phyloP scores from a whole-genome alignment of 2,888 invertebrate genomes.

The Epistrophella euchroma region DNA sequence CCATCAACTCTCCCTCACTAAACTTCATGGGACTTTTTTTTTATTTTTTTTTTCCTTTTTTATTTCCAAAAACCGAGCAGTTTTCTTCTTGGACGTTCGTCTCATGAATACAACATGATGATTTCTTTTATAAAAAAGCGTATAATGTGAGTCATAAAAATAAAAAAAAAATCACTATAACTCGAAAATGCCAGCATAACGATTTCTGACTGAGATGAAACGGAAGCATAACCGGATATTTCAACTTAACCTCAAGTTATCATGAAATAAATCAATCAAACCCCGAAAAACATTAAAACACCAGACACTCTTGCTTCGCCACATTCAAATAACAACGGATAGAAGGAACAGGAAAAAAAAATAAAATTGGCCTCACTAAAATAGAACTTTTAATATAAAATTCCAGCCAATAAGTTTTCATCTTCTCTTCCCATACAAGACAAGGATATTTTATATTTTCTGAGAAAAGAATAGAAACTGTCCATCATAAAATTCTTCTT shows the following conservation, averaged over 20 bases:
- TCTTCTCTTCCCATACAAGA: conserved; percentile 2
- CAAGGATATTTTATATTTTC: conserved; percentile 19
- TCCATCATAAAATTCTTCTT: conserved; percentile 36
- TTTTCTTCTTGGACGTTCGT: neutral
- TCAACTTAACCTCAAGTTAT: conserved; percentile 59
- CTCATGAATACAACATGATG: conserved; percentile 33
- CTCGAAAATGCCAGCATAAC: conserved; percentile 14
- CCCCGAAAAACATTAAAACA: conserved; percentile 26
- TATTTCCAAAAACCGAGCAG: neutral
- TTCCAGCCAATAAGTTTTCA: conserved; percentile 14
- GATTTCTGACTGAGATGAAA: conserved; percentile 38
- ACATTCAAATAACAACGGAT: conserved; percentile 18
- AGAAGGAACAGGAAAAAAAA: neutral
- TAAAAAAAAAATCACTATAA: conserved; percentile 1
- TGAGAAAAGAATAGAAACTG: conserved; percentile 54
- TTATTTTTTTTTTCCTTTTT: neutral
- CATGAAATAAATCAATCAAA: conserved; percentile 70
- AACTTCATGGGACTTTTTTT: conserved; percentile 16
- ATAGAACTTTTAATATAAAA: conserved; percentile 64
- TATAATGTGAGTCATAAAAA: conserved; percentile 50
- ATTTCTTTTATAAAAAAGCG: conserved; percentile 27
- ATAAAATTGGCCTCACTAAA: conserved; percentile 37
- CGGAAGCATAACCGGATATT: conserved; percentile 48
- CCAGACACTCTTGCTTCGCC: conserved; percentile 24
- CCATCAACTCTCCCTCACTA: conserved; percentile 29